A percentile compares a stretch with the other conserved stretches of the same genome.
Evolutionary conservation across 2,797 vertebrate genomes (phyloP).

Genomic region (Rhinella marina): DNA sequence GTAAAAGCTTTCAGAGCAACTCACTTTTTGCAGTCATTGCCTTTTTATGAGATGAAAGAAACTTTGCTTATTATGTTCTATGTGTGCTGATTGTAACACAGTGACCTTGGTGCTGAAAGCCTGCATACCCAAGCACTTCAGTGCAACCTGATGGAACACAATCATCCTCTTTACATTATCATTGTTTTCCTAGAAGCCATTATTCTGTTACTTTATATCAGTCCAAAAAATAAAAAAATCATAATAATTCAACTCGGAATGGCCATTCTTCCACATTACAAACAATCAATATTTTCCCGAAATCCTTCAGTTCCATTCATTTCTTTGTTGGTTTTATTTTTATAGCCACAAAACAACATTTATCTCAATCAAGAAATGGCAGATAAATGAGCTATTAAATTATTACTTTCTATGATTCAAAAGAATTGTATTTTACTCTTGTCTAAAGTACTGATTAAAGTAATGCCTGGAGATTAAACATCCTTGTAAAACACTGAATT

Average conservation of each 20-base stretch:
- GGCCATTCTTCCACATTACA: not conserved
- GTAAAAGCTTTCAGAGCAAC: slow-evolving; percentile 33
- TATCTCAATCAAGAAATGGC: slow-evolving; percentile 7
- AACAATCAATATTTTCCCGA: not conserved
- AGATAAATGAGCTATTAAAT: slow-evolving; percentile 19
- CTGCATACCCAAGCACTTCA: slow-evolving; percentile 22
- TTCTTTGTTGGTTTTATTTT: not conserved
- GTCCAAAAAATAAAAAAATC: not conserved
- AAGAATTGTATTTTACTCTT: slow-evolving; percentile 4
- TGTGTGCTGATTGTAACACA: slow-evolving; percentile 44
- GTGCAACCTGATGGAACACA: not conserved
- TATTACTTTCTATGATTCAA: not conserved
- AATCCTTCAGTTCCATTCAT: slow-evolving; percentile 17
- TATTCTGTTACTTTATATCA: slow-evolving; percentile 19
- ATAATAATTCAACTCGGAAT: not conserved
- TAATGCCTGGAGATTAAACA: slow-evolving; percentile 34
- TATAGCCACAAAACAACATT: slow-evolving; percentile 18
- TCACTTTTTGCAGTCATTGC: slow-evolving; percentile 45
- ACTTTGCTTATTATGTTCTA: slow-evolving; percentile 51
- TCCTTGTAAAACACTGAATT: slow-evolving; percentile 32
- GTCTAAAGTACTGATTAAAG: slow-evolving; percentile 19
- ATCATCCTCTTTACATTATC: slow-evolving; percentile 35
- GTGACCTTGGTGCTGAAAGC: slow-evolving; percentile 38
- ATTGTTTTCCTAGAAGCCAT: not conserved
- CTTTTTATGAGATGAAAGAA: slow-evolving; percentile 47